Conservation (phyloP, 2,113 vertebrate species). For the Labeo rohita region DNA sequence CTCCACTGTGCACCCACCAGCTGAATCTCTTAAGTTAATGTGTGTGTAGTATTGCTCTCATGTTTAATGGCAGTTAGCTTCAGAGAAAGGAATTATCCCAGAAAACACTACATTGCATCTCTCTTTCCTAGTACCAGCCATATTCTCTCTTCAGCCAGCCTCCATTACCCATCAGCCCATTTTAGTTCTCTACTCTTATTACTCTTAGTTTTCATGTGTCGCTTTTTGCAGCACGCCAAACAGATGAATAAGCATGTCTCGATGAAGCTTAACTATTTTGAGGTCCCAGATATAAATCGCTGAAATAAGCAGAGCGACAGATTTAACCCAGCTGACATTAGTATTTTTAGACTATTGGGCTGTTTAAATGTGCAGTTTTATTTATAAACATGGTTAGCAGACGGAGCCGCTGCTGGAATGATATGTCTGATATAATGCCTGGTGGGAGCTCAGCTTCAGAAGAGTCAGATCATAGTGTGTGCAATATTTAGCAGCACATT, state of each 20-base stretch:
- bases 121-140: constrained; percentile 8
- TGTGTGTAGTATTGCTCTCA: constrained; percentile 21
- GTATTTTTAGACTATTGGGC: constrained; percentile 19
- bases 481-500: neutral
- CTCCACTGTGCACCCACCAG: constrained; percentile 11
- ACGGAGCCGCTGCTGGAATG: neutral
- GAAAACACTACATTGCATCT: constrained; percentile 5
- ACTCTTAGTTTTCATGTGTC: neutral
- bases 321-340: constrained; percentile 30
- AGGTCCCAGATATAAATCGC: constrained; percentile 15
- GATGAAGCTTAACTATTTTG: constrained; percentile 8
- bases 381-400: constrained; percentile 25
- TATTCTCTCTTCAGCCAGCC: neutral
- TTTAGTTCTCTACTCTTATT: constrained; percentile 5
- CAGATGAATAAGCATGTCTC: constrained; percentile 34
- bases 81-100: neutral
- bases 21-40: constrained; percentile 28
- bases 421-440: constrained; percentile 23
- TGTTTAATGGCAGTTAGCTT: constrained; percentile 22
- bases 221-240: constrained; percentile 17
- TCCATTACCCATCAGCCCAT: constrained; percentile 34
- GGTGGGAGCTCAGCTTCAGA: constrained; percentile 4
- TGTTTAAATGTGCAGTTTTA: constrained; percentile 20
- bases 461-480: constrained; percentile 13
- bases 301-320: neutral